Conservation (phyloP, 2,113 vertebrate species). For the Catharus fuscescens region DNA sequence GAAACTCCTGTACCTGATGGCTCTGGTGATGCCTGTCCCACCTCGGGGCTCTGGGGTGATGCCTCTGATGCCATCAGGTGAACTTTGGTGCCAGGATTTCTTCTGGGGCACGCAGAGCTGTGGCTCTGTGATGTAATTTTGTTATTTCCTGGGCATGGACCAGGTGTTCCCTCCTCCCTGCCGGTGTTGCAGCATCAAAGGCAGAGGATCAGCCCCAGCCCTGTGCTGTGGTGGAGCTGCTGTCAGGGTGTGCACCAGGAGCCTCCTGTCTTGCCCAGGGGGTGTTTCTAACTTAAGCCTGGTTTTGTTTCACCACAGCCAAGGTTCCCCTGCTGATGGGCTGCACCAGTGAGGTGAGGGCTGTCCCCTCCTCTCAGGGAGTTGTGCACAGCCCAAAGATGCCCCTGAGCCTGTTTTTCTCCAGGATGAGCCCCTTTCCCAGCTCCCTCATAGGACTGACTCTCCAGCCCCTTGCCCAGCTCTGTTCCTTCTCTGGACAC, state of each 20-base stretch:
- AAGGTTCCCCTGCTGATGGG: not conserved
- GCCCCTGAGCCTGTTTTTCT: not conserved
- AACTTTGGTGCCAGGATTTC: not conserved
- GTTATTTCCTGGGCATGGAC: accelerated
- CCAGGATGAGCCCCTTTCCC: not conserved
- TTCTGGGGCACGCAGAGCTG: not conserved
- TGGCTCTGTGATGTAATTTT: not conserved
- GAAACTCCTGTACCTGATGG: not conserved
- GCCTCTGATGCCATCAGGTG: not conserved
- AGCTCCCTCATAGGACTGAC: not conserved
- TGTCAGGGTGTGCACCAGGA: accelerated
- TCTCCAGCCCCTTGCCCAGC: not conserved
- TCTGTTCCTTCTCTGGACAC: not conserved
- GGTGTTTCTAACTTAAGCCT: accelerated
- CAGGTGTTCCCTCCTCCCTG: not conserved
- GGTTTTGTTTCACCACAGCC: not conserved
- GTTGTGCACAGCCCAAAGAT: not conserved
- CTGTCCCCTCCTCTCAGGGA: not conserved
- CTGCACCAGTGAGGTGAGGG: accelerated
- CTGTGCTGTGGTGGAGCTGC: not conserved
- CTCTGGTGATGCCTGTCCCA: not conserved
- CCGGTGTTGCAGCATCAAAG: not conserved
- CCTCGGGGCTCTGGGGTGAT: not conserved
- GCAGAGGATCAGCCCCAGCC: not conserved
- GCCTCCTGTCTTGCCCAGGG: not conserved